Percentiles rank a stretch among this genome's conserved stretches.
These are phyloP conservation scores for Chaenodraco wilsoni DNA, from an alignment of 2,797 vertebrate species.

Conservation along the genomic window DNA sequence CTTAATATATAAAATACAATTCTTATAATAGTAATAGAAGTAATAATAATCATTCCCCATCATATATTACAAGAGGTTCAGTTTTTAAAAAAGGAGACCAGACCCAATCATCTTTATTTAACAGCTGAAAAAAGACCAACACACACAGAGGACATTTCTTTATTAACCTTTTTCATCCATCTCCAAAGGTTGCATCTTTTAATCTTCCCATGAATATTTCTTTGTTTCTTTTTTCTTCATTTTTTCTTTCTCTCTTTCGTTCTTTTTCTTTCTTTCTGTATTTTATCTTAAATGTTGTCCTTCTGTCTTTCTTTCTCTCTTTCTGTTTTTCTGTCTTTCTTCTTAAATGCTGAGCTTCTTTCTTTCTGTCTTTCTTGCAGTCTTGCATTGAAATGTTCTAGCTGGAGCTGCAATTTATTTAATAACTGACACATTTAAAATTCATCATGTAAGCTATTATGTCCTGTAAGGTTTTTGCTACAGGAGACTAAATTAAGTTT, in stretches of 20 bases:
- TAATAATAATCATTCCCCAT: background rate
- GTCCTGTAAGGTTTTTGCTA: background rate
- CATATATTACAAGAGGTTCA: background rate
- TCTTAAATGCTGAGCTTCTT: no score
- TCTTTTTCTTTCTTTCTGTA: background rate
- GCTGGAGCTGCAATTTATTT: background rate
- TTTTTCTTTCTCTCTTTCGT: background rate
- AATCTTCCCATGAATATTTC: background rate
- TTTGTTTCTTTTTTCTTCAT: constrained; percentile 9
- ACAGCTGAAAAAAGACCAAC: constrained; percentile 51
- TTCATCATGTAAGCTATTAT: no score
- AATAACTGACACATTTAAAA: no score
- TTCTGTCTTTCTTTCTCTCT: no score
- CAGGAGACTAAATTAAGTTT: no score
- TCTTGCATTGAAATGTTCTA: background rate
- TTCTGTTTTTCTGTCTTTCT: no score
- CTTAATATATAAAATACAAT: background rate
- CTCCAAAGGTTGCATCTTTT: background rate
- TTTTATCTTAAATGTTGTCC: background rate
- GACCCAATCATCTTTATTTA: constrained; percentile 69
- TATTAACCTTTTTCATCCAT: constrained; percentile 53
- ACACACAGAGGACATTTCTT: constrained; percentile 58
- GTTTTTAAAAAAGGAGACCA: constrained; percentile 45
- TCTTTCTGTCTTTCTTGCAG: background rate
- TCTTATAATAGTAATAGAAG: background rate